Conservation (phyloP, 2,113 vertebrate genomes). For the Heterocephalus glaber region DNA sequence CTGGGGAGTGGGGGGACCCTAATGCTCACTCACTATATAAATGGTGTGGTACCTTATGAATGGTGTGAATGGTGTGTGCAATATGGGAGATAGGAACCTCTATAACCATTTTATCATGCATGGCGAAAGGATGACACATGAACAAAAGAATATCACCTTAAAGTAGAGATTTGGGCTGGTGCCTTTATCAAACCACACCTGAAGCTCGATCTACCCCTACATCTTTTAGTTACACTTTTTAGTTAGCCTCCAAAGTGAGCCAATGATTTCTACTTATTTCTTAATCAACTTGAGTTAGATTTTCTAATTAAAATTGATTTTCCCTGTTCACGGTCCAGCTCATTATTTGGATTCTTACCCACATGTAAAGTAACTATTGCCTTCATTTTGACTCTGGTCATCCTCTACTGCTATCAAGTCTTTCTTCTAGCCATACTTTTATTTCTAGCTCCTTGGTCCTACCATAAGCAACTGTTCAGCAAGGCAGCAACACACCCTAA, state of each 20-base stretch:
- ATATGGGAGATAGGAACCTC: background rate
- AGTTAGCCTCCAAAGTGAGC: background rate
- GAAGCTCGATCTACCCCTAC: background rate
- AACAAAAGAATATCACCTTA: background rate
- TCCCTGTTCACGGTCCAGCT: background rate
- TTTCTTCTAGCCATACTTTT: background rate
- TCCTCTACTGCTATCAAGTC: background rate
- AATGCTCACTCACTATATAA: background rate
- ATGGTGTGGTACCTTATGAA: background rate
- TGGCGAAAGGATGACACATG: background rate
- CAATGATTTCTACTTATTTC: background rate
- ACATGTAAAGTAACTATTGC: background rate
- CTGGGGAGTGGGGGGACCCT: background rate
- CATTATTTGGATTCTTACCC: background rate
- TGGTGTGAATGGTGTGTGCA: background rate
- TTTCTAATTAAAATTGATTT: conserved; percentile 1
- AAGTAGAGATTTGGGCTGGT: background rate
- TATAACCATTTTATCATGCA: background rate
- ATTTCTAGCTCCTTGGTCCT: background rate
- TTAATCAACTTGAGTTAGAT: background rate
- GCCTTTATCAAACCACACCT: background rate
- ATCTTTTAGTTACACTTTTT: background rate
- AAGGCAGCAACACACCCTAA: no score
- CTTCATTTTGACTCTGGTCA: background rate
- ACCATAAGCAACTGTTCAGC: background rate